Evolutionary conservation across 1,140 invertebrate genomes (phyloP).

Genomic region (Trichoplusia ni): DNA sequence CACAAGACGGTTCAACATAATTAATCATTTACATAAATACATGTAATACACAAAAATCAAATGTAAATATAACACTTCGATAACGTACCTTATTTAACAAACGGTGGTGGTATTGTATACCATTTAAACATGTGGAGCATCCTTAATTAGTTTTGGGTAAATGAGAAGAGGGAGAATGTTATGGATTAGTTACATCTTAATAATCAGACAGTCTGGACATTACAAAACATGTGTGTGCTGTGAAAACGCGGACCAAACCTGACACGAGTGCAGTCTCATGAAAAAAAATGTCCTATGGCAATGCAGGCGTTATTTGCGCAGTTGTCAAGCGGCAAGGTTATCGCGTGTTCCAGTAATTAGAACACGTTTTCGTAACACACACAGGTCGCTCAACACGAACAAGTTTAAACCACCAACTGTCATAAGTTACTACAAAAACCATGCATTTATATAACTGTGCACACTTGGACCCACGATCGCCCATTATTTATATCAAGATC

Average conservation of each 20-base stretch:
- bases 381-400: conserved; percentile 47
- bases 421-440: conserved; percentile 69
- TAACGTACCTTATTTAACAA: conserved; percentile 77
- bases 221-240: conserved; percentile 48
- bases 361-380: conserved; percentile 54
- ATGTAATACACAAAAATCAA: conserved; percentile 74
- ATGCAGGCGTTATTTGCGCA: conserved; percentile 27
- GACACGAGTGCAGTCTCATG: no score
- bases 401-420: conserved; percentile 69
- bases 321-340: no score
- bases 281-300: no score
- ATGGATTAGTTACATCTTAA: conserved; percentile 79
- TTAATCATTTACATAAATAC: conserved; percentile 64
- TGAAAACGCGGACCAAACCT: conserved; percentile 51
- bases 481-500: conserved; percentile 41
- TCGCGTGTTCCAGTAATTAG: neutral
- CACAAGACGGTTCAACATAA: conserved; percentile 51
- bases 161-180: conserved; percentile 81
- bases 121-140: conserved; percentile 79
- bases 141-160: conserved; percentile 81
- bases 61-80: conserved; percentile 69
- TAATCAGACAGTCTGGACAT: conserved; percentile 51
- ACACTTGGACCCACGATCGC: conserved; percentile 46
- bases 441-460: conserved; percentile 71
- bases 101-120: conserved; percentile 77